Conservation (phyloP, 2,888 invertebrate species). For the Scaptomyza flava region DNA sequence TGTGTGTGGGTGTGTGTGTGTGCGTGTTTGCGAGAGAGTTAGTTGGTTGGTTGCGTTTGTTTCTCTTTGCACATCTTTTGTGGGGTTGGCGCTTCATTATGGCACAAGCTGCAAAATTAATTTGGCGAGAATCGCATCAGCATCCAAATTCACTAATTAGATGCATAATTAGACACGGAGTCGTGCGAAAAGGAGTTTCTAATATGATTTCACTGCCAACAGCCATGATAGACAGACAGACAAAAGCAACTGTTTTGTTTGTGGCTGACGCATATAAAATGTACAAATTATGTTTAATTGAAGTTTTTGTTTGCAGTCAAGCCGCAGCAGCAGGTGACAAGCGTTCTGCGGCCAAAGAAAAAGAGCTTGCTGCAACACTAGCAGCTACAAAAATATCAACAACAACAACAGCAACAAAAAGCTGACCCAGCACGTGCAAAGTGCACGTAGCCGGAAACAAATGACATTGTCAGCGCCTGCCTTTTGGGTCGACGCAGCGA, state of each 20-base stretch:
- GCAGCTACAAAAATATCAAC: conserved; percentile 5
- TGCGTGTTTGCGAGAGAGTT: too few relatives aligned
- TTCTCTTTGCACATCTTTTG: conserved; percentile 44
- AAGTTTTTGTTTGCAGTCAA: conserved; percentile 42
- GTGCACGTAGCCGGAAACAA: conserved; percentile 76
- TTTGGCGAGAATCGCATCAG: conserved; percentile 59
- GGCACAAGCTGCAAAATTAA: conserved; percentile 56
- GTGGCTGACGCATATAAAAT: conserved; percentile 46
- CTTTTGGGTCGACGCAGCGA: conserved; percentile 35
- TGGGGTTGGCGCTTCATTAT: conserved; percentile 53
- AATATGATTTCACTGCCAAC: neutral
- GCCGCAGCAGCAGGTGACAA: conserved; percentile 46
- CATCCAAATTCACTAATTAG: conserved; percentile 68
- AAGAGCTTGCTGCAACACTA: conserved; percentile 8
- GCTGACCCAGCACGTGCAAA: conserved; percentile 62
- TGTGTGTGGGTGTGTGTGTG: neutral
- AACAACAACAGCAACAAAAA: conserved; percentile 1
- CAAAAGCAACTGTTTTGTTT: conserved; percentile 27
- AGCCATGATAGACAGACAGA: neutral
- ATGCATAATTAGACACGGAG: conserved; percentile 70
- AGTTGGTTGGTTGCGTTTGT: conserved; percentile 13
- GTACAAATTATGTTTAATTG: conserved; percentile 58
- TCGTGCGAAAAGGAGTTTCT: neutral
- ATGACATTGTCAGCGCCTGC: conserved; percentile 72
- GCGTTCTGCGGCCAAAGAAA: conserved; percentile 17